Evolutionary conservation across 2,113 vertebrate species (phyloP).

Genomic region (Ifrita kowaldi): DNA sequence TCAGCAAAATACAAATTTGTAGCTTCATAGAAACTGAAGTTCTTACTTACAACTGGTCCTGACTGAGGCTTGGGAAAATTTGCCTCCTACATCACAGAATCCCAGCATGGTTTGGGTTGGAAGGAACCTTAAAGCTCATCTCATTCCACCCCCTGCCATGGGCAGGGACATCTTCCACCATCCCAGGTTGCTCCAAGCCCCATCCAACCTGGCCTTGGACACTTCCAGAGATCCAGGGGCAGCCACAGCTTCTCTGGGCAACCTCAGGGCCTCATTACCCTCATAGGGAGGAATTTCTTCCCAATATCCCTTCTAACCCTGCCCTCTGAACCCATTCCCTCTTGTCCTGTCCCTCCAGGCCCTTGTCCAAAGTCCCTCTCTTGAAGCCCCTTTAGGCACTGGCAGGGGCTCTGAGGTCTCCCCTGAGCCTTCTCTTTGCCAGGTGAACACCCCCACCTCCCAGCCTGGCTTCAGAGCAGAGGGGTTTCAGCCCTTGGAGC

Average conservation of each 20-base stretch:
- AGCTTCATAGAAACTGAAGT: background rate
- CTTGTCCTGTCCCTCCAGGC: background rate
- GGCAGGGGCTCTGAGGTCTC: background rate
- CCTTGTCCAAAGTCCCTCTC: background rate
- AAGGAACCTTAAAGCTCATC: background rate
- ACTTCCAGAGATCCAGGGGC: background rate
- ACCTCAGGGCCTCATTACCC: background rate
- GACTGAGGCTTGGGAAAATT: background rate
- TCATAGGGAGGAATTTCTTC: background rate
- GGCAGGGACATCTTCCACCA: background rate
- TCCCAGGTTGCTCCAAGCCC: background rate
- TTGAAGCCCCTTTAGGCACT: background rate
- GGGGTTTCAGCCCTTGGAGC: background rate
- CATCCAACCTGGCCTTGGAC: background rate
- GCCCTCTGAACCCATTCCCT: background rate
- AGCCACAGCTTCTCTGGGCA: background rate
- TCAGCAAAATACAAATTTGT: background rate
- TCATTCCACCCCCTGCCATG: no score
- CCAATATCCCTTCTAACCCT: background rate
- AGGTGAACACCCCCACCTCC: background rate
- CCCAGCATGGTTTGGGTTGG: background rate
- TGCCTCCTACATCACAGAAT: background rate
- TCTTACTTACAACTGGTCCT: background rate
- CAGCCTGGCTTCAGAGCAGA: background rate
- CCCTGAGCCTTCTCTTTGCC: background rate